Conservation (phyloP, 2,888 invertebrate species). For the Fragum fragum region DNA sequence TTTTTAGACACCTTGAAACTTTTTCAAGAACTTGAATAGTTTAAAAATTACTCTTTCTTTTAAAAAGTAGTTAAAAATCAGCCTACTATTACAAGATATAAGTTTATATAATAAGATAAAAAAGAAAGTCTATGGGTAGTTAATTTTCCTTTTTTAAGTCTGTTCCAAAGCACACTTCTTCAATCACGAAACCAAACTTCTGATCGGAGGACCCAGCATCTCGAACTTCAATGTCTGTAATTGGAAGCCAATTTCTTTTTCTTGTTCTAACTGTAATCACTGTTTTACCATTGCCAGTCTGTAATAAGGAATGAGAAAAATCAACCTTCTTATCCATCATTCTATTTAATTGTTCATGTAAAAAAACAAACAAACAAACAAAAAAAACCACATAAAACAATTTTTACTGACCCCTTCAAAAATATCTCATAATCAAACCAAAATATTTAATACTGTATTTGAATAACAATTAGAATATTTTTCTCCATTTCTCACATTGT, state of each 20-base stretch:
- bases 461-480: too few relatives aligned
- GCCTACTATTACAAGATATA: constrained; percentile 8
- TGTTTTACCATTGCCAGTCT: constrained; percentile 89
- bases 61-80: not conserved
- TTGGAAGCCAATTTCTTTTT: constrained; percentile 93
- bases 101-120: not conserved
- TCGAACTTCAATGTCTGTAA: constrained; percentile 93
- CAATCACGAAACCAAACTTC: constrained; percentile 94
- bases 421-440: too few relatives aligned
- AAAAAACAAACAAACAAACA: too few relatives aligned
- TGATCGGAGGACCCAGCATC: constrained; percentile 93
- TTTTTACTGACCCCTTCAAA: too few relatives aligned
- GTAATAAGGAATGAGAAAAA: constrained; percentile 1
- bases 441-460: too few relatives aligned
- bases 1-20: too few relatives aligned
- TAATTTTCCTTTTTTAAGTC: not conserved
- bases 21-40: too few relatives aligned
- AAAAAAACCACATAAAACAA: too few relatives aligned
- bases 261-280: constrained; percentile 93
- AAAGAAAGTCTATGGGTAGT: constrained; percentile 28
- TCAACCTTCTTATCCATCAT: too few relatives aligned
- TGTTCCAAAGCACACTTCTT: constrained; percentile 92
- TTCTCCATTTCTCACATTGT: too few relatives aligned
- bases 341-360: too few relatives aligned
- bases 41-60: too few relatives aligned